Conservation (phyloP, 2,797 vertebrate species). For the Nannoperca australis region DNA sequence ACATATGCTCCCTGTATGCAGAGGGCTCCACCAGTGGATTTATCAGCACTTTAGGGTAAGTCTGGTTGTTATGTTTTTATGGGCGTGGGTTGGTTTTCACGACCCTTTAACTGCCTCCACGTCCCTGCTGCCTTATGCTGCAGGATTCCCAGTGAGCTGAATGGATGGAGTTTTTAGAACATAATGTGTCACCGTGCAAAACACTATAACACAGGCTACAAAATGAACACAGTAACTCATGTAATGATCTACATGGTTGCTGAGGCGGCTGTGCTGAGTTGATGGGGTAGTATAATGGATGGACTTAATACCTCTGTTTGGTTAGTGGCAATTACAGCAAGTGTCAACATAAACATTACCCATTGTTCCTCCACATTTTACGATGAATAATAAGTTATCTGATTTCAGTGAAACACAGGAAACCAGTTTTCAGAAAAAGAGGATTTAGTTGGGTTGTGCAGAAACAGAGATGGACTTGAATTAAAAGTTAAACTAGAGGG, state of each 20-base stretch:
- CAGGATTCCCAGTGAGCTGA: neutral
- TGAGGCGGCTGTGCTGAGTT: neutral
- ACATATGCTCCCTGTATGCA: slow-evolving; percentile 98
- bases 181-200: neutral
- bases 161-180: neutral
- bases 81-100: neutral
- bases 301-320: slow-evolving; percentile 10
- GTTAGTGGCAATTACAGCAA: neutral
- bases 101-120: neutral
- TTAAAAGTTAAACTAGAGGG: neutral
- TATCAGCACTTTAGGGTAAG: slow-evolving; percentile 99
- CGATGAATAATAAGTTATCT: neutral
- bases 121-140: neutral
- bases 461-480: neutral
- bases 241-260: slow-evolving; percentile 5
- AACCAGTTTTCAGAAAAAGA: neutral
- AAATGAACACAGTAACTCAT: slow-evolving; percentile 2
- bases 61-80: slow-evolving; percentile 34
- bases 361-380: slow-evolving; percentile 8
- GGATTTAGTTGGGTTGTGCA: neutral
- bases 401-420: slow-evolving; percentile 5
- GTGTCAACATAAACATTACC: neutral
- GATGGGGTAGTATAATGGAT: neutral
- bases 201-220: neutral
- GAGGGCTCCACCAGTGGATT: slow-evolving; percentile 98